Conservation (phyloP, 2,888 invertebrate species). For the Elegia similella region DNA sequence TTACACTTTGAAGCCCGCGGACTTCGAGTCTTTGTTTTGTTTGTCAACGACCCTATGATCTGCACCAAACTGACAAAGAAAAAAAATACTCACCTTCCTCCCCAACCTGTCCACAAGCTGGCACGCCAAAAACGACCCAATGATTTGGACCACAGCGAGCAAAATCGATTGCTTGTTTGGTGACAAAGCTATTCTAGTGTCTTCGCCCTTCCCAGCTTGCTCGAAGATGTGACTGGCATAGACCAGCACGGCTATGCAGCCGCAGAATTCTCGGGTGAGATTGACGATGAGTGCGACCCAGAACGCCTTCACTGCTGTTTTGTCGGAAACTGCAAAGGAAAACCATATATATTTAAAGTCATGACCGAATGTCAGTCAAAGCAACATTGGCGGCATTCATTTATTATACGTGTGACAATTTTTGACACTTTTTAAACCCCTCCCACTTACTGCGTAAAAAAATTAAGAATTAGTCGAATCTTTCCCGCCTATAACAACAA, state of each 20-base stretch:
- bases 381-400: too few species aligned
- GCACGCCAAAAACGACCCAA: conserved; percentile 70
- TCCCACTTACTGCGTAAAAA: too few species aligned
- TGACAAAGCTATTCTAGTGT: conserved; percentile 54
- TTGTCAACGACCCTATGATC: too few species aligned
- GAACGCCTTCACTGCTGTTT: conserved; percentile 66
- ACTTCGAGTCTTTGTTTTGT: too few species aligned
- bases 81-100: conserved; percentile 59
- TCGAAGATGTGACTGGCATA: conserved; percentile 74
- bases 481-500: too few species aligned
- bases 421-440: too few species aligned
- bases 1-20: too few species aligned
- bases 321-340: conserved; percentile 53
- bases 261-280: conserved; percentile 69
- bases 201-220: conserved; percentile 52
- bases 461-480: too few species aligned
- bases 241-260: conserved; percentile 70
- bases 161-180: conserved; percentile 71
- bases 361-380: too few species aligned
- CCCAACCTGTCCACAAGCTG: conserved; percentile 69
- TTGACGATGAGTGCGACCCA: conserved; percentile 73
- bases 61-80: too few species aligned
- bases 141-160: conserved; percentile 67
- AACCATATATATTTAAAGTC: conserved; percentile 3
- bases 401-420: too few species aligned